A percentile compares a stretch with the other conserved stretches of the same genome.
These are phyloP conservation scores for Plutomurus gul DNA, from an alignment of 1,140 invertebrate genomes.

Conservation along the genomic window DNA sequence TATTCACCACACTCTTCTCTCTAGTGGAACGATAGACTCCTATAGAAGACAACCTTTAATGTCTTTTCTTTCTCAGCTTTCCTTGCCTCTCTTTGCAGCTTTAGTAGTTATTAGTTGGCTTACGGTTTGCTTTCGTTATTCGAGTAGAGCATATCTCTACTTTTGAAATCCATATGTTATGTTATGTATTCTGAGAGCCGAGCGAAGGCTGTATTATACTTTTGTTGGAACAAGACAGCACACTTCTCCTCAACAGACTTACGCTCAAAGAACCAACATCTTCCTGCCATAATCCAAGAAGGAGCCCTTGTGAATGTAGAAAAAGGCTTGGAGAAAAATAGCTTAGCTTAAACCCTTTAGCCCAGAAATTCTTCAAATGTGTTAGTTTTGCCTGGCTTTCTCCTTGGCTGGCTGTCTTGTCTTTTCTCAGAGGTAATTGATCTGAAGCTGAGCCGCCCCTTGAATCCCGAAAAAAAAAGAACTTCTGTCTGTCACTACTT, in stretches of 20 bases:
- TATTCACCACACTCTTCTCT: too few relatives aligned
- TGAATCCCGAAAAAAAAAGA: constrained; percentile 8
- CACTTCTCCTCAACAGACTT: too few relatives aligned
- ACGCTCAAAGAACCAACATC: constrained; percentile 7
- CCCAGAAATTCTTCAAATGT: constrained; percentile 24
- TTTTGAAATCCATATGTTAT: constrained; percentile 25
- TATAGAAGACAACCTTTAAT: constrained; percentile 12
- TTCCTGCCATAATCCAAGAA: constrained; percentile 11
- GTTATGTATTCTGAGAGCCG: background rate
- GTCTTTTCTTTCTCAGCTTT: background rate
- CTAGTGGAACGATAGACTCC: too few relatives aligned
- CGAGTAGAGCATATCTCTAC: background rate
- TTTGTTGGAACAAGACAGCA: too few relatives aligned
- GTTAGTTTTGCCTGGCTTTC: constrained; percentile 11
- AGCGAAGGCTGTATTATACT: too few relatives aligned
- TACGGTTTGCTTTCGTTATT: background rate
- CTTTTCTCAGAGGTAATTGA: constrained; percentile 17
- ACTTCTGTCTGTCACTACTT: background rate
- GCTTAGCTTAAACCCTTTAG: constrained; percentile 28
- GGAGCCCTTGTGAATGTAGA: constrained; percentile 2
- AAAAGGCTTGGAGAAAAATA: constrained; percentile 27
- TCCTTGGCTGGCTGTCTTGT: constrained; percentile 2
- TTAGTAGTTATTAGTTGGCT: constrained; percentile 14
- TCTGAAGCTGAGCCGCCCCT: constrained; percentile 19
- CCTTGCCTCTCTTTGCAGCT: background rate